Evolutionary conservation across 2,113 vertebrate species (phyloP).

Genomic region (Sylvia atricapilla): DNA sequence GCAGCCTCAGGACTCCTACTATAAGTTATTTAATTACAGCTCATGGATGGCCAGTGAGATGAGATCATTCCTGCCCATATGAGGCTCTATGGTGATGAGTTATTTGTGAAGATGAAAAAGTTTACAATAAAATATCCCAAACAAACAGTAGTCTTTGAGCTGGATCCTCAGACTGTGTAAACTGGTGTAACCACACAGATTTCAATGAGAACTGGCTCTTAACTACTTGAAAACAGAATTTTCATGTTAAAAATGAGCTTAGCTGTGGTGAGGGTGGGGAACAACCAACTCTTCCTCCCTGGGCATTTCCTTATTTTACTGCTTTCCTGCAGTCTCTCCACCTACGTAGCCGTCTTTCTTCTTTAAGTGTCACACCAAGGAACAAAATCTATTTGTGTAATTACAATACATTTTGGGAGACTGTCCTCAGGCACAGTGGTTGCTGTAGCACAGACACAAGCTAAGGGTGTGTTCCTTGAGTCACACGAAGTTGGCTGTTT

Average conservation of each 20-base stretch:
- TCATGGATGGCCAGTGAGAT: neutral
- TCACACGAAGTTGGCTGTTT: neutral
- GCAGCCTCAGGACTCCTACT: conserved; percentile 4
- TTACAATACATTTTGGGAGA: neutral
- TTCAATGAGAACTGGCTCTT: neutral
- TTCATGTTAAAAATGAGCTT: neutral
- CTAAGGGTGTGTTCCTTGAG: neutral
- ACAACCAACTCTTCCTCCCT: neutral
- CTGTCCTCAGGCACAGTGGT: neutral
- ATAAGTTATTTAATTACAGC: conserved; percentile 29
- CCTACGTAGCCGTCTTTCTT: rapidly evolving
- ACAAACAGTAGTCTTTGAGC: neutral
- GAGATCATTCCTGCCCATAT: neutral
- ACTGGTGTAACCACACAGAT: neutral
- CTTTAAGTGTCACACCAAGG: neutral
- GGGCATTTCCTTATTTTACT: neutral
- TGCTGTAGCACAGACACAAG: neutral
- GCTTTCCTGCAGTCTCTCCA: neutral
- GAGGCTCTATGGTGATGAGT: neutral
- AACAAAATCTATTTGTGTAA: neutral
- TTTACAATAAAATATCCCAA: neutral
- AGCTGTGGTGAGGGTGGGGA: neutral
- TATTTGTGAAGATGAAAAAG: neutral
- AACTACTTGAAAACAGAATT: neutral
- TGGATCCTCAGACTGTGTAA: neutral